Evolutionary conservation across 2,888 invertebrate species (phyloP).

Genomic region (Corbicula japonica): DNA sequence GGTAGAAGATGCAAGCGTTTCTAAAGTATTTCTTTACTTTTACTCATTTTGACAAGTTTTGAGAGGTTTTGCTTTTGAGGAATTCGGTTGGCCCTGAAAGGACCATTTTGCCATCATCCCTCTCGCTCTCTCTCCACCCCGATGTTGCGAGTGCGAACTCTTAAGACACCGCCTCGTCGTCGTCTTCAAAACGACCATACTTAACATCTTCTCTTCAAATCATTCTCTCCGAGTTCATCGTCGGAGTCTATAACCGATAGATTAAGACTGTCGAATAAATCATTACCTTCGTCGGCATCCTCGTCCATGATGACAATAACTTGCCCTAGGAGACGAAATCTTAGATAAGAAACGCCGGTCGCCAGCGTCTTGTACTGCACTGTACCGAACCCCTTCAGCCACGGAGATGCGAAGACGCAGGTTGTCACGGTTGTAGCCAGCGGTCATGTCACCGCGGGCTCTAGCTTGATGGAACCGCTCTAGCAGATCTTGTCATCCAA

Average conservation of each 20-base stretch:
- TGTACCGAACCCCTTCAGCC: conserved; percentile 41
- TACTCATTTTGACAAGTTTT: conserved; percentile 26
- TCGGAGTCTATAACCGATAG: not conserved
- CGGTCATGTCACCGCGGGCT: conserved; percentile 2
- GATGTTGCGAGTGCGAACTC: no score
- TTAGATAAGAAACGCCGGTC: conserved; percentile 10
- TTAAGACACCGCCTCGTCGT: no score
- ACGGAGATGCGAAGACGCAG: conserved; percentile 34
- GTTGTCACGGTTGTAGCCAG: conserved; percentile 18
- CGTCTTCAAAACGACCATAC: conserved; percentile 5
- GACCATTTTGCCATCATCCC: conserved; percentile 31
- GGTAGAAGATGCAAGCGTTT: no score
- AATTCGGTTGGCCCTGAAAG: conserved; percentile 29
- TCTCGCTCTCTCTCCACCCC: no score
- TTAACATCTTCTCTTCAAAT: conserved; percentile 2
- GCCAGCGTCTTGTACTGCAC: conserved; percentile 28
- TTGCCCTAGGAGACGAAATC: conserved; percentile 6
- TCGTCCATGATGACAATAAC: not conserved
- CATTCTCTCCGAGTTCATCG: conserved; percentile 14
- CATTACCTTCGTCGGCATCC: not conserved
- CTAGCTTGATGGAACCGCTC: conserved; percentile 25
- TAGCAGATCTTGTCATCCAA: conserved; percentile 29
- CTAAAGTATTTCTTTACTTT: no score
- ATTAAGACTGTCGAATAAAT: not conserved
- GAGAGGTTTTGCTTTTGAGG: not conserved